A percentile compares a stretch with the other conserved stretches of the same genome.
phyloP scores from a whole-genome alignment of 1,140 invertebrate species.

The Ectropis grisescens region DNA sequence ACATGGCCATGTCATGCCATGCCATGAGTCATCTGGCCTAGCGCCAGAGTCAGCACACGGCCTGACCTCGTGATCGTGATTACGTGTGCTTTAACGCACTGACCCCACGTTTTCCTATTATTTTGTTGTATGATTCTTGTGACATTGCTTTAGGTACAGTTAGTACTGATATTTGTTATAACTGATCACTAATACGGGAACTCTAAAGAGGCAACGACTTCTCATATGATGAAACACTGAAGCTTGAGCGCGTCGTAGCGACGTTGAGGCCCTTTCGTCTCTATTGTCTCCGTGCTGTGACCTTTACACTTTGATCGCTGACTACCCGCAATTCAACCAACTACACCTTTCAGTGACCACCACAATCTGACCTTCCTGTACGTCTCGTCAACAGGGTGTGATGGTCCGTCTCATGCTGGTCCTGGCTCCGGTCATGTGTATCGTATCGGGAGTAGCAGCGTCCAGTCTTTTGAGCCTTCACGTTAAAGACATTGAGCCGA shows the following conservation, averaged over 20 bases:
- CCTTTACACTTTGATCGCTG: conserved; percentile 62
- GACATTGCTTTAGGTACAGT: too few species aligned
- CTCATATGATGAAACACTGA: conserved; percentile 49
- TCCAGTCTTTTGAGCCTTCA: conserved; percentile 92
- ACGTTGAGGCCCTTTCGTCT: conserved; percentile 39
- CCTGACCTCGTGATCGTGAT: too few species aligned
- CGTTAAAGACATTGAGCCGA: conserved; percentile 85
- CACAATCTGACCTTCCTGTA: conserved; percentile 3
- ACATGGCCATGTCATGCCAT: too few species aligned
- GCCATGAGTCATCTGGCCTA: too few species aligned
- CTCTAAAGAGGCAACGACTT: too few species aligned
- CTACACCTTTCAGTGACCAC: neutral
- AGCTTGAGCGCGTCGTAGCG: conserved; percentile 44
- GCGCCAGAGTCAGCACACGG: too few species aligned
- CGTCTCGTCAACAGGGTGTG: conserved; percentile 82
- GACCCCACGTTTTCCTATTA: too few species aligned
- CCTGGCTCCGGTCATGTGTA: conserved; percentile 97
- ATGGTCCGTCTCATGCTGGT: conserved; percentile 99
- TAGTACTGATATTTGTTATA: too few species aligned
- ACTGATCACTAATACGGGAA: too few species aligned
- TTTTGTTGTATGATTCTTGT: too few species aligned
- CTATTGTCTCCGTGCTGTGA: conserved; percentile 45
- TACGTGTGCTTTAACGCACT: too few species aligned
- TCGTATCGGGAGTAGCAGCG: conserved; percentile 93
- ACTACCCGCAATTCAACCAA: conserved; percentile 5